A percentile compares a stretch with the other conserved stretches of the same genome.
Conservation (phyloP, 2,888 invertebrate species). For the Drosophila neotestacea region DNA sequence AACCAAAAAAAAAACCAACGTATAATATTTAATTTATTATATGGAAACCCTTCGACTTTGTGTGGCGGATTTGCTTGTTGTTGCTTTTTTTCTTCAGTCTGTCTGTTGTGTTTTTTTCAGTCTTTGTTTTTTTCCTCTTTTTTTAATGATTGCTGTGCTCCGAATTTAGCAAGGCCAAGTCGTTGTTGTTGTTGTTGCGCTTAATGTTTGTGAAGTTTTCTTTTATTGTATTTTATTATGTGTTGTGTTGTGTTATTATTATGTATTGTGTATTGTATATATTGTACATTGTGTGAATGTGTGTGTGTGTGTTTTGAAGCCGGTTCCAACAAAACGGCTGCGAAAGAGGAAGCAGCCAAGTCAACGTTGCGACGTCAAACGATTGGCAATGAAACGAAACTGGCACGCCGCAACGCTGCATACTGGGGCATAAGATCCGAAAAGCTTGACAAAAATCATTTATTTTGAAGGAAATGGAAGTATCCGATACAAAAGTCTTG, state of each 20-base stretch:
- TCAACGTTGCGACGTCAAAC: constrained; percentile 38
- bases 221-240: constrained; percentile 80
- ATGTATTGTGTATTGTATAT: constrained; percentile 66
- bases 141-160: constrained; percentile 74
- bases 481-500: no score
- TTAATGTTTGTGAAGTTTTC: constrained; percentile 74
- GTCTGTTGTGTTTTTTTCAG: constrained; percentile 37
- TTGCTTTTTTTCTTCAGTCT: constrained; percentile 12
- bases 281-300: constrained; percentile 71
- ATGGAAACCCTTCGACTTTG: constrained; percentile 61
- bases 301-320: constrained; percentile 49
- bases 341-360: constrained; percentile 66
- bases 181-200: constrained; percentile 44
- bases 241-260: constrained; percentile 59
- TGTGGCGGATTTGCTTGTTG: constrained; percentile 48
- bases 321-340: constrained; percentile 56
- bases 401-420: constrained; percentile 57
- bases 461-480: no score
- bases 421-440: no score
- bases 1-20: constrained; percentile 14
- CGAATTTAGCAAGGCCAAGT: constrained; percentile 80
- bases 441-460: no score
- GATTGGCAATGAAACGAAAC: constrained; percentile 80
- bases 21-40: constrained; percentile 51
- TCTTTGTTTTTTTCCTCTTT: constrained; percentile 31